Percentiles rank a stretch among this genome's conserved stretches.
Conservation (phyloP, 1,140 invertebrate species). For the Thaumatotibia leucotreta region DNA sequence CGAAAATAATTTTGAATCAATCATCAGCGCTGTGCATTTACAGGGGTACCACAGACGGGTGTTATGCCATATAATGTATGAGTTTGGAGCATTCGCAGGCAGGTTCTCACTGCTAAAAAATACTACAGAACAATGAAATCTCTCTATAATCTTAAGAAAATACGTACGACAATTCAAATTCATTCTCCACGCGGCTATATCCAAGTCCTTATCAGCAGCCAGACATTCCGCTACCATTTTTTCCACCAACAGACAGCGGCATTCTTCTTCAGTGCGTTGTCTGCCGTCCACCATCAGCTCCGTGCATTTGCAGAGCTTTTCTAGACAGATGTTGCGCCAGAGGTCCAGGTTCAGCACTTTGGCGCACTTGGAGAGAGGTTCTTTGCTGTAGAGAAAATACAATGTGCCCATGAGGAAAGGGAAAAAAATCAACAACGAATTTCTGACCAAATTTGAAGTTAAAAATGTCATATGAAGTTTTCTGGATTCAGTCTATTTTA, state of each 20-base stretch:
- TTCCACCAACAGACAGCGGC: slow-evolving; percentile 82
- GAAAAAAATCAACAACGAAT: no score
- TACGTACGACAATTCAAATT: slow-evolving; percentile 81
- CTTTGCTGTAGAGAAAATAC: slow-evolving; percentile 64
- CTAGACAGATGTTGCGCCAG: slow-evolving; percentile 83
- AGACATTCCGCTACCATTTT: slow-evolving; percentile 85
- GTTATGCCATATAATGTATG: no score
- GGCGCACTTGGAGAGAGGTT: slow-evolving; percentile 80
- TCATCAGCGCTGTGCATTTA: no score
- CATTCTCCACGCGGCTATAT: slow-evolving; percentile 84
- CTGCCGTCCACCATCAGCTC: slow-evolving; percentile 54
- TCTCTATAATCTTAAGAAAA: not conserved
- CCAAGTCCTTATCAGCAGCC: slow-evolving; percentile 77
- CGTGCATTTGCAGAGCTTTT: slow-evolving; percentile 83
- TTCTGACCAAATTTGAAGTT: no score
- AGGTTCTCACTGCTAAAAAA: no score
- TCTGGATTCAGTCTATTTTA: no score
- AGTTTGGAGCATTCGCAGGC: no score
- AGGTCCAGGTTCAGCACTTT: slow-evolving; percentile 80
- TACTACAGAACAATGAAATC: not conserved
- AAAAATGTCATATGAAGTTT: no score
- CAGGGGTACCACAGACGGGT: no score
- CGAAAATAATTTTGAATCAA: no score
- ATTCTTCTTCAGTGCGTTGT: slow-evolving; percentile 73
- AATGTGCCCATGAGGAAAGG: no score